phyloP scores from a whole-genome alignment of 1,140 invertebrate species.

The Choristoneura fumiferana region DNA sequence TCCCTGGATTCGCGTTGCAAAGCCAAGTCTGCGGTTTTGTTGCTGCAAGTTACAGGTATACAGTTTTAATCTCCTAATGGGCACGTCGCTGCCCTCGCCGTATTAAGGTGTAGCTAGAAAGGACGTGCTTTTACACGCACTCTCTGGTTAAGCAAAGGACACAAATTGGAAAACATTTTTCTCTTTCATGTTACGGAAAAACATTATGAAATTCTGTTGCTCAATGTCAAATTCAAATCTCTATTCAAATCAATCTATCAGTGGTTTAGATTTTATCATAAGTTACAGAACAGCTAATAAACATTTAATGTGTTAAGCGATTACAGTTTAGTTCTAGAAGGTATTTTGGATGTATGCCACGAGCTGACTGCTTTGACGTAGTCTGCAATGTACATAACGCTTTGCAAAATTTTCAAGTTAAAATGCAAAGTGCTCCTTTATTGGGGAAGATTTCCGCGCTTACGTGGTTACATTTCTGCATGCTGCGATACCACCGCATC shows the following conservation, averaged over 20 bases:
- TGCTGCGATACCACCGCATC: constrained; percentile 1
- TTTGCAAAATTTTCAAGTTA: constrained; percentile 18
- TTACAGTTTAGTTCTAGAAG: too few species aligned
- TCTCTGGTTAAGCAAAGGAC: neutral
- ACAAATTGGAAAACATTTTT: too few species aligned
- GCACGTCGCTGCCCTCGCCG: neutral
- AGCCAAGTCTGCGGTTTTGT: constrained; percentile 7
- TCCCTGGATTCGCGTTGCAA: neutral
- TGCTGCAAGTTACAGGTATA: neutral
- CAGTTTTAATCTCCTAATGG: constrained; percentile 10
- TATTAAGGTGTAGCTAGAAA: neutral
- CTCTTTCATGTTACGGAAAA: too few species aligned
- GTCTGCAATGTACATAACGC: neutral
- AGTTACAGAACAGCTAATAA: too few species aligned
- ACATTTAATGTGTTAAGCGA: too few species aligned
- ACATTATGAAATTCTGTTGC: too few species aligned
- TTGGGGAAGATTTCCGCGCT: constrained; percentile 14
- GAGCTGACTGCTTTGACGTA: neutral
- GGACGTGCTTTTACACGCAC: neutral
- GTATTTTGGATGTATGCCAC: constrained; percentile 5
- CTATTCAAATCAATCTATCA: too few species aligned
- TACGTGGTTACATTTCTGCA: constrained; percentile 15
- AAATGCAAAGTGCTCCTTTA: constrained; percentile 13
- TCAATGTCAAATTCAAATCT: too few species aligned
- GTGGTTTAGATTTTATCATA: too few species aligned